Conservation (phyloP, 2,113 vertebrate species). For the Pelvicachromis taeniatus region DNA sequence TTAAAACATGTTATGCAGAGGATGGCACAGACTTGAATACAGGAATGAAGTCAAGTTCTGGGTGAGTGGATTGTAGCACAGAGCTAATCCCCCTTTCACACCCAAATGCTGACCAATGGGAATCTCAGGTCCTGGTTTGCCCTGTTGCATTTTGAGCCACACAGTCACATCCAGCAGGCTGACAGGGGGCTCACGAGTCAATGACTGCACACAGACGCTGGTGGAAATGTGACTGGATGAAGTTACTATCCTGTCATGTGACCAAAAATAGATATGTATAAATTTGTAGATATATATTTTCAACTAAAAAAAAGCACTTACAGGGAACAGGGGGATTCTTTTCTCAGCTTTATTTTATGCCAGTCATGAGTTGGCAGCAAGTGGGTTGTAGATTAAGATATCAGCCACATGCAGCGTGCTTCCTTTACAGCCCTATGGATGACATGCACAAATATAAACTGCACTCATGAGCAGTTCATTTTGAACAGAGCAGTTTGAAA, state of each 20-base stretch:
- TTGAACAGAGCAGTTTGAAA: neutral
- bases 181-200: conserved; percentile 34
- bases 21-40: neutral
- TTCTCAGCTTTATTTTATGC: neutral
- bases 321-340: neutral
- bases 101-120: conserved; percentile 68
- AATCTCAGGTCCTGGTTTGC: conserved; percentile 33
- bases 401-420: neutral
- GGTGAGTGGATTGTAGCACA: conserved; percentile 3
- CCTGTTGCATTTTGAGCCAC: conserved; percentile 40
- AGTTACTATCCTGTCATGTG: neutral
- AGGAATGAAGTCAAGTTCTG: neutral
- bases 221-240: conserved; percentile 2
- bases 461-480: neutral
- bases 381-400: neutral
- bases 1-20: neutral
- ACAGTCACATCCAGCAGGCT: conserved; percentile 43
- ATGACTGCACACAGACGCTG: conserved; percentile 1
- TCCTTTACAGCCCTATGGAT: neutral
- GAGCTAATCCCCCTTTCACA: conserved; percentile 60
- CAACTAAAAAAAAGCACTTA: neutral
- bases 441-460: neutral
- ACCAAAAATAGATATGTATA: neutral
- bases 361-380: neutral
- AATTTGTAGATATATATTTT: neutral